phyloP scores from a whole-genome alignment of 2,888 invertebrate genomes.

The Desoria tigrina region DNA sequence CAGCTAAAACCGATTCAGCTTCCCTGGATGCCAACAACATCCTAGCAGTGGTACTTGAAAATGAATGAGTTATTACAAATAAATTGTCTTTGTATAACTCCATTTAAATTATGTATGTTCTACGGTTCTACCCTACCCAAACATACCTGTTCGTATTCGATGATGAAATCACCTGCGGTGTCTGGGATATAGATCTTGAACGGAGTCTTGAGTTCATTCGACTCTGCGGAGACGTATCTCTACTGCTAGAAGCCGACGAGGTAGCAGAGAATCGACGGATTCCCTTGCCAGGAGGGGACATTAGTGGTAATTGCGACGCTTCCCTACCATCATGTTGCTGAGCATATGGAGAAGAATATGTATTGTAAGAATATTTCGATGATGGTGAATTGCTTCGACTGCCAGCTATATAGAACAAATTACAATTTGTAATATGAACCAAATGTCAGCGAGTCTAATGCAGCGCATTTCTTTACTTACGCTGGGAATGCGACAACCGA shows the following conservation, averaged over 20 bases:
- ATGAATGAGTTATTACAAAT: background rate
- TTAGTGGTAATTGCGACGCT: constrained; percentile 30
- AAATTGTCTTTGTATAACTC: too few species aligned
- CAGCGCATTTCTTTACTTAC: constrained; percentile 62
- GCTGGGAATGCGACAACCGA: constrained; percentile 88
- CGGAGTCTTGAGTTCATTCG: constrained; percentile 48
- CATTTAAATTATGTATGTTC: too few species aligned
- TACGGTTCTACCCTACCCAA: background rate
- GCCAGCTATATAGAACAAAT: constrained; percentile 66
- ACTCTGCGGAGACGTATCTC: constrained; percentile 52
- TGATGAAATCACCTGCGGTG: constrained; percentile 43
- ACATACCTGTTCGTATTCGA: constrained; percentile 38
- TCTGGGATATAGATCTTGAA: constrained; percentile 53
- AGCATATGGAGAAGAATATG: constrained; percentile 59
- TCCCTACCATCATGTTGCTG: constrained; percentile 39
- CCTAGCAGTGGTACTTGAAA: constrained; percentile 56
- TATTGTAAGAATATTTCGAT: constrained; percentile 75
- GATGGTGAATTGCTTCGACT: constrained; percentile 93
- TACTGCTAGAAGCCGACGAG: constrained; percentile 50
- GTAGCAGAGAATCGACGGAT: constrained; percentile 50
- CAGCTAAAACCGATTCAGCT: constrained; percentile 79
- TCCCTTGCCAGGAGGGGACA: constrained; percentile 43
- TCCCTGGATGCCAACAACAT: constrained; percentile 84
- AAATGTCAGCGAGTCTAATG: background rate
- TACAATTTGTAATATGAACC: background rate